These are phyloP conservation scores for Napeogenes sylphis DNA, from an alignment of 2,888 invertebrate genomes.

Conservation along the genomic window DNA sequence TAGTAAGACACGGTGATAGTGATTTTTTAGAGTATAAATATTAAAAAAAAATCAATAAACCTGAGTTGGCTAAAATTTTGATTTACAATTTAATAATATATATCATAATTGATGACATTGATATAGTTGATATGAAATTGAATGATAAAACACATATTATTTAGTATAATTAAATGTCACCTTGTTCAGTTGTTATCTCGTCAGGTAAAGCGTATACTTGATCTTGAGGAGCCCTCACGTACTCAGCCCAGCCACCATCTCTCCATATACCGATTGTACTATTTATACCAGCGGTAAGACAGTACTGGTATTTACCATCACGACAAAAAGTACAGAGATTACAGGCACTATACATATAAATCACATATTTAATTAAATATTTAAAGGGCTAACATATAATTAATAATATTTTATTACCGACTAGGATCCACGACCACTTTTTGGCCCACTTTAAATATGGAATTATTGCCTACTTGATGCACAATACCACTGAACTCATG, in stretches of 20 bases:
- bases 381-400: background rate
- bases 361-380: background rate
- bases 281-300: conserved; percentile 77
- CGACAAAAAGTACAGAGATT: conserved; percentile 79
- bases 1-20: too few relatives aligned
- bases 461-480: conserved; percentile 75
- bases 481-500: conserved; percentile 84
- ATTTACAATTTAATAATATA: too few relatives aligned
- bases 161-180: conserved; percentile 42
- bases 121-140: too few relatives aligned
- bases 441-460: conserved; percentile 80
- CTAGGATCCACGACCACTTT: conserved; percentile 84
- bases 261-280: conserved; percentile 81
- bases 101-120: too few relatives aligned
- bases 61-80: too few relatives aligned
- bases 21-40: too few relatives aligned
- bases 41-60: too few relatives aligned
- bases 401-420: conserved; percentile 53
- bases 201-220: conserved; percentile 80
- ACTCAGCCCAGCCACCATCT: conserved; percentile 85
- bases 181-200: conserved; percentile 77
- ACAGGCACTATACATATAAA: conserved; percentile 72
- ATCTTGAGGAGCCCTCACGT: conserved; percentile 76
- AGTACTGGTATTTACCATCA: conserved; percentile 80
- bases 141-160: too few relatives aligned